Percentiles rank a stretch among this genome's conserved stretches.
Evolutionary conservation across 2,113 vertebrate genomes (phyloP).

Genomic region (Leucopsar rothschildi): DNA sequence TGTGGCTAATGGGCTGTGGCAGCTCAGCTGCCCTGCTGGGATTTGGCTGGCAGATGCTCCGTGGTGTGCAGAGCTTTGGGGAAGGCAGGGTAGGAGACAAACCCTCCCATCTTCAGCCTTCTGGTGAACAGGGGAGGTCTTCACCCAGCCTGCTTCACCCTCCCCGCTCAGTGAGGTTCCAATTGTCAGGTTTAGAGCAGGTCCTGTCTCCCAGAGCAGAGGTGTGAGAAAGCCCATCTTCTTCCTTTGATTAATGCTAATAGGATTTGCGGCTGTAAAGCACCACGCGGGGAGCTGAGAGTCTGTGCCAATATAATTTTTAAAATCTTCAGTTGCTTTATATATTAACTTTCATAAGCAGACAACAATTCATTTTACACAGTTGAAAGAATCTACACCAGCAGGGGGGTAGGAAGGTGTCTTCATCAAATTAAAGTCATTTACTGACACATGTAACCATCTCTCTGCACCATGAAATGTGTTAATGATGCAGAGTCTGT

Average conservation of each 20-base stretch:
- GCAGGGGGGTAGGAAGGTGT: neutral
- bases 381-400: neutral
- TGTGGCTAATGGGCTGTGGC: constrained; percentile 59
- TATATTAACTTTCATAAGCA: neutral
- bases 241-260: neutral
- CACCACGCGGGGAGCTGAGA: neutral
- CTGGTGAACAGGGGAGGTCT: neutral
- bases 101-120: neutral
- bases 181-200: neutral
- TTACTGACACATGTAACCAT: neutral
- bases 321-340: neutral
- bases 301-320: neutral
- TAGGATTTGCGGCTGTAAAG: neutral
- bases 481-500: neutral
- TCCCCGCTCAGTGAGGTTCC: neutral
- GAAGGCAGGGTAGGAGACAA: neutral
- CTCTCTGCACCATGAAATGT: neutral
- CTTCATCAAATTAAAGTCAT: neutral
- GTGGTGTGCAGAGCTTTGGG: constrained; percentile 2
- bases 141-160: neutral
- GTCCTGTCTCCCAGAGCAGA: neutral
- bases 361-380: neutral
- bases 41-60: constrained; percentile 7
- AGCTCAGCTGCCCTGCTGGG: constrained; percentile 38
- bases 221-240: neutral